Conservation (phyloP, 2,888 invertebrate genomes). For the Macaria liturata region DNA sequence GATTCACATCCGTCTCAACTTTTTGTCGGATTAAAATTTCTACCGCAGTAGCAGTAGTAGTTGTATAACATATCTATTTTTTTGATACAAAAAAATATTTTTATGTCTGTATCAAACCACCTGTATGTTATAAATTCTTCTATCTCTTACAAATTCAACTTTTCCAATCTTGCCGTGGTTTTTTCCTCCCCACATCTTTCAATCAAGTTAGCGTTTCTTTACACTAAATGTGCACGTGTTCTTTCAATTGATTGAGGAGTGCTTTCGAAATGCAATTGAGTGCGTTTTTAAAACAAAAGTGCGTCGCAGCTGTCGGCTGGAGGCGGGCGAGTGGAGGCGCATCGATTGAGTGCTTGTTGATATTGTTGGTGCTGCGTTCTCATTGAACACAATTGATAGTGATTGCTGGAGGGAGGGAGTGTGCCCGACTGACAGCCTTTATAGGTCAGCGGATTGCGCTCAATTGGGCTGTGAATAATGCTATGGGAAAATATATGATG, state of each 20-base stretch:
- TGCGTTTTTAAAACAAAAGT: constrained; percentile 45
- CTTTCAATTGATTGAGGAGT: constrained; percentile 29
- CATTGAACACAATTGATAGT: constrained; percentile 70
- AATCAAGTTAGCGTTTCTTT: constrained; percentile 2
- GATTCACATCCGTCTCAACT: constrained; percentile 29
- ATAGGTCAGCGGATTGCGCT: constrained; percentile 31
- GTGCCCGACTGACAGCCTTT: constrained; percentile 33
- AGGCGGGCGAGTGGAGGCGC: background rate
- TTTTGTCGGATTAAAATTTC: background rate
- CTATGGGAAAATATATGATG: constrained; percentile 5
- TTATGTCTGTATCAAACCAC: too few species aligned
- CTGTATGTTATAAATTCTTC: too few species aligned
- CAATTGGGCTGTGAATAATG: constrained; percentile 27
- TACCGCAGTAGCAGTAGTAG: background rate
- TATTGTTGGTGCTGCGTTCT: constrained; percentile 58
- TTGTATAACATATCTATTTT: too few species aligned
- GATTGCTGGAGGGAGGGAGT: constrained; percentile 53
- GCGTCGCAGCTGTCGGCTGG: constrained; percentile 39
- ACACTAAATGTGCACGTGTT: constrained; percentile 12
- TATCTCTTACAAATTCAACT: too few species aligned
- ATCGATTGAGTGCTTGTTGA: constrained; percentile 58
- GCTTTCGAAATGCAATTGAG: constrained; percentile 40
- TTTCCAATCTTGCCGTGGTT: background rate
- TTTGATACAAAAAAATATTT: too few species aligned
- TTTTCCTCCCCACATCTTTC: constrained; percentile 3